Evolutionary conservation across 2,888 invertebrate species (phyloP), one percentile per base, ranked within the genome.

Genomic region (Erebia epiphron): DNA sequence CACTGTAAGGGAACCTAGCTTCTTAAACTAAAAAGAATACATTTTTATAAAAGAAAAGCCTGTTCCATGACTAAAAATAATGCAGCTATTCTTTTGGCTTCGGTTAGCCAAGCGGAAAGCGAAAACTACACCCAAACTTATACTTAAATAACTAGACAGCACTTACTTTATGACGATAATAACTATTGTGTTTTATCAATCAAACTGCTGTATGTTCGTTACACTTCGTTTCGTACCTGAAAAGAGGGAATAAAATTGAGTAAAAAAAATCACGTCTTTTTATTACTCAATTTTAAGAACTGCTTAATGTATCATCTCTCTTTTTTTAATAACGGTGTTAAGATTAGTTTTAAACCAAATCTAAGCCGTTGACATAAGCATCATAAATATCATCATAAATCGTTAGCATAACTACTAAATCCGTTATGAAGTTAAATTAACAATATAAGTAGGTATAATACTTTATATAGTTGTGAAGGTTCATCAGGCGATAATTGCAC

Each of bases 401-500:
- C 35, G 35, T 35, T 8, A 52, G 8, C n/a, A 58, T 26, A 13
- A 5, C 26, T 35, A 41, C 43, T 61, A 18, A 18, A 43, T 5
- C 18, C 7, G 18, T 64, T n/a, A 64, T 64, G 16, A 64, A 64
- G 35, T 52, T 52, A 16, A 7, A 35, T 35, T 52, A 63, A 52
- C 54, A 26, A 26, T 26, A 26, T 26, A 26, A 3, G n/a, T n/a
- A 26, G 3, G 16, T 18, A 54, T 54, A 54, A 35, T 35, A 35
- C n/a, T n/a, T n/a, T n/a, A 35, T 35, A 35, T 35, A 35, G 35
- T 35, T 35, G 35, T 35, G 35, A 35, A 35, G 16, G 41, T 64
- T 16, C 16, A 64, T 64, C 16, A 54, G 16, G 41, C 64, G 35
- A 54, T 64, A 64, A 64, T 54, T 64, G 41, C 54, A 35, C 41